A percentile compares a stretch with the other conserved stretches of the same genome.
Conservation (phyloP, 1,140 invertebrate genomes). For the Oreohelix idahoensis region DNA sequence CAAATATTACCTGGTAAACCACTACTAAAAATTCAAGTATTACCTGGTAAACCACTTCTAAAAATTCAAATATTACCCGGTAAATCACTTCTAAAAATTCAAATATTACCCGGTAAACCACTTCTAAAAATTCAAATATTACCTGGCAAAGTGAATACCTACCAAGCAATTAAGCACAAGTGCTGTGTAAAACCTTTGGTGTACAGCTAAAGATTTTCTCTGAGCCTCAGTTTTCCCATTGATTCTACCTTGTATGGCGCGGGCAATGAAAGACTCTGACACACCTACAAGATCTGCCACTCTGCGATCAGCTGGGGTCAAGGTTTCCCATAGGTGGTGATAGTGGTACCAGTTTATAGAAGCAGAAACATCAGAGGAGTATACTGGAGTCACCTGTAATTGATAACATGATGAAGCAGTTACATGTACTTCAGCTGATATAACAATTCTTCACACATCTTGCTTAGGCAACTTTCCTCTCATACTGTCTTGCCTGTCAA, state of each 20-base stretch:
- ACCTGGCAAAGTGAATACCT: not conserved
- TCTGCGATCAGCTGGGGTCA: constrained; percentile 84
- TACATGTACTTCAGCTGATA: too few species aligned
- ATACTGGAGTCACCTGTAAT: constrained; percentile 83
- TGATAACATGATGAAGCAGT: too few species aligned
- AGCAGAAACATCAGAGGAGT: constrained; percentile 83
- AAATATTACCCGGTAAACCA: too few species aligned
- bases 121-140: too few species aligned
- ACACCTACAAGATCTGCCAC: constrained; percentile 94
- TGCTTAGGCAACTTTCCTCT: too few species aligned
- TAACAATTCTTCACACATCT: too few species aligned
- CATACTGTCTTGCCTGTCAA: too few species aligned
- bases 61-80: too few species aligned
- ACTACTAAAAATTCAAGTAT: too few species aligned
- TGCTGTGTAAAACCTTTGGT: constrained; percentile 90
- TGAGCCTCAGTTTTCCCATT: constrained; percentile 75
- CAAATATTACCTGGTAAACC: too few species aligned
- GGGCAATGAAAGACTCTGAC: constrained; percentile 88
- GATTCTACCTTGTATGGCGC: constrained; percentile 82
- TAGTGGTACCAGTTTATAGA: constrained; percentile 90
- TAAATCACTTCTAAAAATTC: too few species aligned
- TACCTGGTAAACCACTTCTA: too few species aligned
- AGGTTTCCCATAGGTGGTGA: constrained; percentile 86
- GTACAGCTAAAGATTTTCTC: constrained; percentile 73
- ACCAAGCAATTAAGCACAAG: constrained; percentile 93